Conservation (phyloP, 30 jellyfish, hydroid and myxozoan species). For the Catostylus mosaicus region DNA sequence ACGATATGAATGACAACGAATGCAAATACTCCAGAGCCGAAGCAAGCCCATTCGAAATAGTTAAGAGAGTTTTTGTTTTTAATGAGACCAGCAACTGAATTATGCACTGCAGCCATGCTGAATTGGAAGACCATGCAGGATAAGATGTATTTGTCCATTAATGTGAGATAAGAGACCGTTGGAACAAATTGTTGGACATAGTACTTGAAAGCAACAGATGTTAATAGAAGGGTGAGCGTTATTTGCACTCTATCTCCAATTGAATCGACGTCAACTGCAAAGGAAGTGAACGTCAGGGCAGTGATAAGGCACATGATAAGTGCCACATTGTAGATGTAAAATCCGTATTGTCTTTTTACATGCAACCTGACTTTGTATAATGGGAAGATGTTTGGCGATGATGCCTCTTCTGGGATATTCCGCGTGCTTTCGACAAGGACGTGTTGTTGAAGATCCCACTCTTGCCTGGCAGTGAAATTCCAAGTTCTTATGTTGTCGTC, state of each 20-base stretch:
- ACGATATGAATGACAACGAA: constrained; percentile 43
- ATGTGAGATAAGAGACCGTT: constrained; percentile 61
- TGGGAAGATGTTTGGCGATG: constrained; percentile 52
- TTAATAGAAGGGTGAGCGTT: constrained; percentile 54
- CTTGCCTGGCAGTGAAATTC: constrained; percentile 69
- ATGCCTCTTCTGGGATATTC: constrained; percentile 50
- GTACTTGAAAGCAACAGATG: constrained; percentile 68
- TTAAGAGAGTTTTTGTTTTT: background rate
- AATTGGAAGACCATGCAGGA: constrained; percentile 66
- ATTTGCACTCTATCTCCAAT: constrained; percentile 65
- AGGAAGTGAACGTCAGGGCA: constrained; percentile 57
- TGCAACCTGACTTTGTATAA: constrained; percentile 51
- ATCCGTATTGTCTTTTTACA: constrained; percentile 59
- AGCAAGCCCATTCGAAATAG: constrained; percentile 49
- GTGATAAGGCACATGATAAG: constrained; percentile 63
- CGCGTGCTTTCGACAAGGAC: constrained; percentile 50
- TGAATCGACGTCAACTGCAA: constrained; percentile 57
- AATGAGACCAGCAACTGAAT: constrained; percentile 56
- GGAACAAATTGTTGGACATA: constrained; percentile 72
- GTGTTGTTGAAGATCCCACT: constrained; percentile 52
- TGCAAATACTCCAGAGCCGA: constrained; percentile 22
- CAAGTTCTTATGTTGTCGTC: constrained; percentile 72
- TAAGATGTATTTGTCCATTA: constrained; percentile 46
- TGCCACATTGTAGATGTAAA: constrained; percentile 57
- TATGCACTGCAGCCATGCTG: constrained; percentile 59